These are phyloP conservation scores for Hedya salicella DNA, from an alignment of 2,888 invertebrate genomes.

Conservation along the genomic window DNA sequence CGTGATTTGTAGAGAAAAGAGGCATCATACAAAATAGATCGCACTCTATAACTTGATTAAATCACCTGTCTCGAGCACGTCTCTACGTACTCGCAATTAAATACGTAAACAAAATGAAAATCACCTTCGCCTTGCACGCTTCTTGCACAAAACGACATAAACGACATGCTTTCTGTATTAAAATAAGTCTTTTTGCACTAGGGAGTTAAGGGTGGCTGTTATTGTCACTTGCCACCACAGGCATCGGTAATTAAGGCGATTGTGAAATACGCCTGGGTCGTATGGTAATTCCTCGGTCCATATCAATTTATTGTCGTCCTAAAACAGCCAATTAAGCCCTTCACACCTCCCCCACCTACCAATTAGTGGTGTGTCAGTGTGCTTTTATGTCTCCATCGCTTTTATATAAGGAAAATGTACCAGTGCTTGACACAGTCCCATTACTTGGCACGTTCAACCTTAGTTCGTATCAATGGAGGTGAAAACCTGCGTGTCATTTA, in stretches of 20 bases:
- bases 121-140: slow-evolving; percentile 20
- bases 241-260: slow-evolving; percentile 76
- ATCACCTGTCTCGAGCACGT: slow-evolving; percentile 8
- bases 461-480: no score
- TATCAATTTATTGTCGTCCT: slow-evolving; percentile 82
- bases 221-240: slow-evolving; percentile 63
- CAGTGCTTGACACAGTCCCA: no score
- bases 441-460: no score
- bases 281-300: slow-evolving; percentile 78
- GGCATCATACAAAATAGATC: neutral
- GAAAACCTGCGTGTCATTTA: no score
- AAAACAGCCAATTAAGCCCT: slow-evolving; percentile 79
- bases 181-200: neutral
- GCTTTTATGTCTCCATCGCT: slow-evolving; percentile 71
- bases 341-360: slow-evolving; percentile 62
- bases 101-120: slow-evolving; percentile 21
- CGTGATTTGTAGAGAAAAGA: neutral
- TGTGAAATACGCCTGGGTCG: slow-evolving; percentile 73
- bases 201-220: slow-evolving; percentile 58
- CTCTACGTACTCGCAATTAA: slow-evolving; percentile 4
- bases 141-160: neutral
- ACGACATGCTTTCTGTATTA: neutral
- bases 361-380: slow-evolving; percentile 74
- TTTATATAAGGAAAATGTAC: slow-evolving; percentile 49
- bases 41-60: neutral